Percentiles rank a stretch among this genome's conserved stretches.
Evolutionary conservation across 2,797 vertebrate genomes (phyloP).

Genomic region (Emydoidea blandingii): DNA sequence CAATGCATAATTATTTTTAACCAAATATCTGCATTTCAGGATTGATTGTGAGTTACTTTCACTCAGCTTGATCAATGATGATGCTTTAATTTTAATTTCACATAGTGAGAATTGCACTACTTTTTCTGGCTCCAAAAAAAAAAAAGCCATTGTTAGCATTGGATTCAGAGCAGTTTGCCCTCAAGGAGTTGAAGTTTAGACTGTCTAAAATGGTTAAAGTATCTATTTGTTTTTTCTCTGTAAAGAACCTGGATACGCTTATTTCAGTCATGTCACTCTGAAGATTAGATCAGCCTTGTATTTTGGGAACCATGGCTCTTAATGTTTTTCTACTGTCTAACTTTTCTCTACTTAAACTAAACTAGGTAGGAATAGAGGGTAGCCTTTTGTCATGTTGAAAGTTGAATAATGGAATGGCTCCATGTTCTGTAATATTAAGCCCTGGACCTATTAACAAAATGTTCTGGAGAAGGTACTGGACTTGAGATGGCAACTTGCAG

Average conservation of each 20-base stretch:
- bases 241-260: not conserved
- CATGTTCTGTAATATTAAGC: not conserved
- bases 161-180: not conserved
- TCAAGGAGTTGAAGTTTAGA: not conserved
- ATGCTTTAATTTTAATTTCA: not conserved
- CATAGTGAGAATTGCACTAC: not conserved
- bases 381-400: not conserved
- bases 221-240: not conserved
- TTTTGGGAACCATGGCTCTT: not conserved
- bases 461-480: not conserved
- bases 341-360: not conserved
- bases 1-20: not conserved
- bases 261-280: not conserved
- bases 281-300: not conserved
- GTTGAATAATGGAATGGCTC: not conserved
- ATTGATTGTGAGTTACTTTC: not conserved
- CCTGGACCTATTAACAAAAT: not conserved
- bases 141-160: not conserved
- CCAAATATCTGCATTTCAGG: not conserved
- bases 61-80: not conserved
- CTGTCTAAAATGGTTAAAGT: not conserved
- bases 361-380: not conserved
- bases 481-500: not conserved
- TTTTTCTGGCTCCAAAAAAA: not conserved
- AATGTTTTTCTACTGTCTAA: not conserved